Evolutionary conservation across 1,140 invertebrate genomes (phyloP), one percentile per base, ranked within the genome.

Genomic region (Dendroctonus valens): DNA sequence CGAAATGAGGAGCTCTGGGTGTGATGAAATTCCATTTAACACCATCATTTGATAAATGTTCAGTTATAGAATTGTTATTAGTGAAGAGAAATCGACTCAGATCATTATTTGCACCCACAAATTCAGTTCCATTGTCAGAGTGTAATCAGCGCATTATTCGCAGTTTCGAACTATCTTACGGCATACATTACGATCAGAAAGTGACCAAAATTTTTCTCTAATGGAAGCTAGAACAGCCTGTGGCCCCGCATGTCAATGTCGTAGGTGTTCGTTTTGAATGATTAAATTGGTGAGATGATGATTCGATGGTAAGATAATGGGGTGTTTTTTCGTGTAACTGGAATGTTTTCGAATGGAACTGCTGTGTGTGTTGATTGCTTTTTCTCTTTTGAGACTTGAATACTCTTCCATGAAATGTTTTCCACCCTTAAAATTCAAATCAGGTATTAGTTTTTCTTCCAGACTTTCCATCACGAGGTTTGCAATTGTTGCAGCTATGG

Each of bases 1-100:
- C 79, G 62, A 81, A 79, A 72, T 81, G 74, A 5, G 77, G 75
- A n/a, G 78, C 73, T 7, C 51, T 26, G 39, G 81, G 75, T 4
- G 52, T 12, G 14, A 67, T 67, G 42, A 67, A 67, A 15, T 60
- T 37, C 49, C 49, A 67, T 14, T 44, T 52, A 12, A 60, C 38
- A 15, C 65, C 65, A 11, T 67, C 58, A 51, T 44, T 52, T 8
- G 48, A 39, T 41, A 59, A 53, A 59, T 50, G 41, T 11, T 59
- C 38, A 39, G 44, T n/a, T 26, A 67, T 54, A 15, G 38, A 12
- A 11, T 59, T 41, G 39, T 40, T 48, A 46, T 53, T 39, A 41
- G 79, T 77, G 61, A 77, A 77, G 58, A 81, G 79, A 12, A 77
- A 59, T 76, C 79, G 81, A 49, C 57, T 53, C 15, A 69, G 15